Evolutionary conservation across 2,113 vertebrate species (phyloP), one percentile per base, ranked within the genome.

Genomic region (Megaptera novaeangliae): DNA sequence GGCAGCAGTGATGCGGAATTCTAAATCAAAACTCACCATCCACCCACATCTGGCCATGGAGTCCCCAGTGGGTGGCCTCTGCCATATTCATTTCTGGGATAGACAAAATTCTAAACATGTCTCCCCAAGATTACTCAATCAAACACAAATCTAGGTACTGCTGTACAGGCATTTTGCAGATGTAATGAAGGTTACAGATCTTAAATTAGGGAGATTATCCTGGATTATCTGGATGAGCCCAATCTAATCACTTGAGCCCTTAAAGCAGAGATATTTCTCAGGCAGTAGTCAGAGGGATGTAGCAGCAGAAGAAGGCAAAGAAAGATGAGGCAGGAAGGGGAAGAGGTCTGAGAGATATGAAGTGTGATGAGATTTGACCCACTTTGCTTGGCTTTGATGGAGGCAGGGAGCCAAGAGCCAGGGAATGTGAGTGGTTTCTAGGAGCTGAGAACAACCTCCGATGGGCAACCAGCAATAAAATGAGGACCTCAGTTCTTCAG

Each of bases 191-290:
- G 41, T 59, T 85, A 46, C 20, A 41, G 46, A 92, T 91, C 52
- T 85, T 93, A 93, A 97, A 97, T 66, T 31, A 84, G 74, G 46
- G 75, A 83, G 27, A 91, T 94, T 41, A 63, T 63, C 63, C 34
- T 49, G 34, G 25, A 86, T 78, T 87, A 78, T 87, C 72, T 66
- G 6, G 21, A 55, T 68, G n/a, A 66, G 5, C 20, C n/a, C 39
- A 36, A 4, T 68, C 29, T 85, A 93, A 91, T 88, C 85, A 44
- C 36, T 49, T 39, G 46, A 81, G 13, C 63, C 21, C 64, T 59
- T 55, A 78, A 72, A 87, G 63, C n/a, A 78, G 68, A 87, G 49
- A 3, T 18, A 0, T 49, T 64, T 86, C 55, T 87, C 92, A 49
- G 63, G 49, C 34, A 85, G 29, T 6, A 31, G 20, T 69, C 75